Evolutionary conservation across 2,113 vertebrate genomes (phyloP).

Genomic region (Tamias sibiricus): DNA sequence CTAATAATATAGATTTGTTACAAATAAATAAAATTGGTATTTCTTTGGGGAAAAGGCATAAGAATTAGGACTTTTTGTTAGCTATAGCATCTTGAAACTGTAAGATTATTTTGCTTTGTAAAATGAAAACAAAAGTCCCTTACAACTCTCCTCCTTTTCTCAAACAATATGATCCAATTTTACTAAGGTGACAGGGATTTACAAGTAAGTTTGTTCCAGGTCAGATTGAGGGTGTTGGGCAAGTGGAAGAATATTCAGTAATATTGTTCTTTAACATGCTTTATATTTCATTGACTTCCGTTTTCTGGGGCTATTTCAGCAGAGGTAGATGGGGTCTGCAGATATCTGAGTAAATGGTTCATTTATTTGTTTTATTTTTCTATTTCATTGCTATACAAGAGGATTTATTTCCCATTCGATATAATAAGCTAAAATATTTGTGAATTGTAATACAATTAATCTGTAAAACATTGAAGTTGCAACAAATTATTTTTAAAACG

Average conservation of each 20-base stretch:
- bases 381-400: not conserved
- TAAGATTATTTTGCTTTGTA: constrained; percentile 36
- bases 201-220: not conserved
- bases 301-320: not conserved
- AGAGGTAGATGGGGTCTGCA: not conserved
- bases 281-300: not conserved
- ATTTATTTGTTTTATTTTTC: not conserved
- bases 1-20: constrained; percentile 18
- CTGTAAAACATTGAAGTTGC: constrained; percentile 9
- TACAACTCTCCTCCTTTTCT: not conserved
- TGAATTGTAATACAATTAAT: not conserved
- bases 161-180: not conserved
- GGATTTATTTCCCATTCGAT: constrained; percentile 11
- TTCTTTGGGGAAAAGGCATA: not conserved
- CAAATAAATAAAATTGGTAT: constrained; percentile 3
- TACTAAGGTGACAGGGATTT: not conserved
- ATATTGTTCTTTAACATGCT: not conserved
- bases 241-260: not conserved
- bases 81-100: constrained; percentile 9
- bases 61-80: constrained; percentile 14
- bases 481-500: not conserved
- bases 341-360: not conserved
- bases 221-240: not conserved
- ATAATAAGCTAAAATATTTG: not conserved
- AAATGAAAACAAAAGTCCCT: not conserved